phyloP scores from a whole-genome alignment of 2,113 vertebrate genomes.

The Coptodon rendalli region DNA sequence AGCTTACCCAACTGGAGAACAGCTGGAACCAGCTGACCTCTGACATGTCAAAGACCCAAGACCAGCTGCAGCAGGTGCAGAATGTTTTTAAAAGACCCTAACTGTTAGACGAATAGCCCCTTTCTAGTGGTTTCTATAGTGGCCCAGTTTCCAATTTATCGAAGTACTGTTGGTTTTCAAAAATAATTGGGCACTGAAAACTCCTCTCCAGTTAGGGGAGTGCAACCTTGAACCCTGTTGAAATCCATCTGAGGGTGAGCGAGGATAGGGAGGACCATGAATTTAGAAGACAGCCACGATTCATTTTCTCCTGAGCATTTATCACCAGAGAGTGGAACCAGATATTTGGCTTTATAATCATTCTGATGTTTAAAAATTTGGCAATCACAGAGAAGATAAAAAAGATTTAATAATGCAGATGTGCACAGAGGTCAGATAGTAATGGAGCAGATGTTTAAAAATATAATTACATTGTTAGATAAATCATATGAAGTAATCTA shows the following conservation, averaged over 20 bases:
- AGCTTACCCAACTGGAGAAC: conserved; percentile 75
- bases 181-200: conserved; percentile 20
- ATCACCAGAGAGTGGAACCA: conserved; percentile 40
- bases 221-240: not conserved
- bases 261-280: conserved; percentile 3
- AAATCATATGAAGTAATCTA: not conserved
- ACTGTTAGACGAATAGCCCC: not conserved
- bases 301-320: conserved; percentile 3
- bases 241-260: not conserved
- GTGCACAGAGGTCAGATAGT: not conserved
- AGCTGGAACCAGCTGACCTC: conserved; percentile 77
- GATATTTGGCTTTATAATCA: not conserved
- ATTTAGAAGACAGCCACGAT: not conserved
- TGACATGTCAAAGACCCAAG: conserved; percentile 76
- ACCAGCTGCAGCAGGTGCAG: conserved; percentile 80
- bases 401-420: not conserved
- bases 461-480: not conserved
- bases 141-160: not conserved
- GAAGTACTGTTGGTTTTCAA: conserved; percentile 20
- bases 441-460: not conserved
- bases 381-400: not conserved
- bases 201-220: conserved; percentile 15
- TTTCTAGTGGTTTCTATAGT: not conserved
- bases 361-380: not conserved
- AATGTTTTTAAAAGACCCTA: not conserved